Evolutionary conservation across 2,113 vertebrate species (phyloP).

Genomic region (Bombycilla garrulus): DNA sequence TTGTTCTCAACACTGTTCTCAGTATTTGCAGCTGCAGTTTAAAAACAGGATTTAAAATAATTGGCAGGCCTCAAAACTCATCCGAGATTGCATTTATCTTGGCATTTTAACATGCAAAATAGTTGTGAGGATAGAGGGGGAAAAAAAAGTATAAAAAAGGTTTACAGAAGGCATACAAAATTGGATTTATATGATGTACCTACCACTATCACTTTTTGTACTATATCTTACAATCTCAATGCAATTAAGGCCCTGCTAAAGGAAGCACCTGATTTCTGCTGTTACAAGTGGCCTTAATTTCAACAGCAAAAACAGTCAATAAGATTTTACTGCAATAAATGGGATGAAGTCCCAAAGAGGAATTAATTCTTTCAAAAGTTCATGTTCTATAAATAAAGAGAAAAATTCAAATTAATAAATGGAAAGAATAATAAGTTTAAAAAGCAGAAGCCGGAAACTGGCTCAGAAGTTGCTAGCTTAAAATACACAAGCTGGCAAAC

Average conservation of each 20-base stretch:
- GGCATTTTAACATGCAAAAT: neutral
- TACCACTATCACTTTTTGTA: neutral
- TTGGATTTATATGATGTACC: neutral
- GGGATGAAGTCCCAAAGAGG: neutral
- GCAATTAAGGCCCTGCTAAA: neutral
- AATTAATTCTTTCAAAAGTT: neutral
- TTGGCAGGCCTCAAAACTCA: neutral
- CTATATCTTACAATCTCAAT: fast-evolving
- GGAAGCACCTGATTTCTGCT: neutral
- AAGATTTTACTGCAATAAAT: neutral
- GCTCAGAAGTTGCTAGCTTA: neutral
- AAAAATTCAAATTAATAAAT: neutral
- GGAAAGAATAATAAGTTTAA: neutral
- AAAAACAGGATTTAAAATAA: neutral
- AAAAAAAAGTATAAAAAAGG: neutral
- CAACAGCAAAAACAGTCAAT: neutral
- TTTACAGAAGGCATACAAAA: neutral
- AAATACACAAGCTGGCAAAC: neutral
- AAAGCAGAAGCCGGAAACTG: neutral
- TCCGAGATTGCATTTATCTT: neutral
- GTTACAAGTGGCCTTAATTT: neutral
- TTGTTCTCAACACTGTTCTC: neutral
- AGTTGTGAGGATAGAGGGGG: neutral
- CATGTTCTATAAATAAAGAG: neutral
- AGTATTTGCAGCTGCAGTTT: neutral